Percentiles rank a stretch among this genome's conserved stretches.
Conservation (phyloP, 2,888 invertebrate species). For the Erebia epiphron region DNA sequence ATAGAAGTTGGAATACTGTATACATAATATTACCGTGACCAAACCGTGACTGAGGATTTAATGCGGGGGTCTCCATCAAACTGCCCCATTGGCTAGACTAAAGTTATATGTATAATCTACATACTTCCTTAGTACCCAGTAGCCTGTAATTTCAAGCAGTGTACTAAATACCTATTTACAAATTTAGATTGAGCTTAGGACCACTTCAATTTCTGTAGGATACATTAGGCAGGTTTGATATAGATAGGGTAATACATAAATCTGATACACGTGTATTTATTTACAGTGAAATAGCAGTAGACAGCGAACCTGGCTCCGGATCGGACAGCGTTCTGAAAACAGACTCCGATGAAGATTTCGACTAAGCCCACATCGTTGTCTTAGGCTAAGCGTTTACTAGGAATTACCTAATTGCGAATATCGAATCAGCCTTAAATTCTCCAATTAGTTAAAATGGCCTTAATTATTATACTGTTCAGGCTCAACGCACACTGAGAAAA, state of each 20-base stretch:
- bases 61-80: too few relatives aligned
- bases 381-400: slow-evolving; percentile 17
- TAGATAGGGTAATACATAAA: background rate
- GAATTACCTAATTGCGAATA: slow-evolving; percentile 9
- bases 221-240: too few relatives aligned
- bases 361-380: slow-evolving; percentile 47
- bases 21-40: too few relatives aligned
- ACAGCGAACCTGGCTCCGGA: slow-evolving; percentile 76
- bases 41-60: too few relatives aligned
- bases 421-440: slow-evolving; percentile 8
- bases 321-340: slow-evolving; percentile 78
- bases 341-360: slow-evolving; percentile 79
- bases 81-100: too few relatives aligned
- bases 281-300: slow-evolving; percentile 67
- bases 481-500: background rate
- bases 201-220: too few relatives aligned
- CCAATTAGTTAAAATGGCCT: slow-evolving; percentile 11
- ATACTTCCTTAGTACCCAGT: too few relatives aligned
- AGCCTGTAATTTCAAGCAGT: too few relatives aligned
- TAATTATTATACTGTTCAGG: background rate
- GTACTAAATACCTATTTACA: too few relatives aligned
- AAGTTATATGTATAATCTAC: too few relatives aligned
- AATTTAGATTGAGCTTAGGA: too few relatives aligned
- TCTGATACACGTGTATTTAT: slow-evolving; percentile 2
- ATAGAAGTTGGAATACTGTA: too few relatives aligned